phyloP scores from a whole-genome alignment of 2,113 vertebrate genomes.

The Elephas maximus region DNA sequence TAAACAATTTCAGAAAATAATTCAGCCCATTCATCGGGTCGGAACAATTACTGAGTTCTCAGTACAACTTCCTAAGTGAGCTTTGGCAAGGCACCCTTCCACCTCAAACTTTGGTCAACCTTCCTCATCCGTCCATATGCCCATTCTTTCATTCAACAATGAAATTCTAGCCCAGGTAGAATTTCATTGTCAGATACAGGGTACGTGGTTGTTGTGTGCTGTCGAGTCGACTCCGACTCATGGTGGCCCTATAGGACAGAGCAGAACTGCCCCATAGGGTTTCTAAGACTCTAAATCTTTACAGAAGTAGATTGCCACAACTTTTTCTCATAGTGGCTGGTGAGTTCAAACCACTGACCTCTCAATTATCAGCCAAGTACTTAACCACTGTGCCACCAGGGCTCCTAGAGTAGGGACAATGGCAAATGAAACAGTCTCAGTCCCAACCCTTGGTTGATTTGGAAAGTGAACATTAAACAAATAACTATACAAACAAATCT shows the following conservation, averaged over 20 bases:
- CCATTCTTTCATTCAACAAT: background rate
- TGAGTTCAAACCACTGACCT: too few relatives aligned
- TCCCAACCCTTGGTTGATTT: background rate
- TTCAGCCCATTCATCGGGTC: background rate
- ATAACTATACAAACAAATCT: background rate
- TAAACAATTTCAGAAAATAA: background rate
- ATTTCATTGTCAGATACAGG: background rate
- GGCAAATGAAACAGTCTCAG: background rate
- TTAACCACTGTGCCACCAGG: too few relatives aligned
- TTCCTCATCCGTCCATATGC: background rate
- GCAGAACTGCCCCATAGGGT: background rate
- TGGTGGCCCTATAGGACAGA: background rate
- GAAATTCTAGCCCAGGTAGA: background rate
- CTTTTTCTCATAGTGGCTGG: too few relatives aligned
- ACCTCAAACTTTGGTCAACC: background rate
- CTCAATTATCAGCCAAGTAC: too few relatives aligned
- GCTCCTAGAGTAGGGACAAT: too few relatives aligned
- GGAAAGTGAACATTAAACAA: background rate
- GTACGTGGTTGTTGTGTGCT: background rate
- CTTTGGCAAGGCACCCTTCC: accelerated
- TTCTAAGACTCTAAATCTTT: background rate
- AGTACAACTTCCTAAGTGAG: background rate
- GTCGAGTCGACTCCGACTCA: too few relatives aligned
- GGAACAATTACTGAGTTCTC: background rate
- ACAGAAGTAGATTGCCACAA: too few relatives aligned